Evolutionary conservation across 2,888 invertebrate species (phyloP).

Genomic region (Oxyscelio sp.): DNA sequence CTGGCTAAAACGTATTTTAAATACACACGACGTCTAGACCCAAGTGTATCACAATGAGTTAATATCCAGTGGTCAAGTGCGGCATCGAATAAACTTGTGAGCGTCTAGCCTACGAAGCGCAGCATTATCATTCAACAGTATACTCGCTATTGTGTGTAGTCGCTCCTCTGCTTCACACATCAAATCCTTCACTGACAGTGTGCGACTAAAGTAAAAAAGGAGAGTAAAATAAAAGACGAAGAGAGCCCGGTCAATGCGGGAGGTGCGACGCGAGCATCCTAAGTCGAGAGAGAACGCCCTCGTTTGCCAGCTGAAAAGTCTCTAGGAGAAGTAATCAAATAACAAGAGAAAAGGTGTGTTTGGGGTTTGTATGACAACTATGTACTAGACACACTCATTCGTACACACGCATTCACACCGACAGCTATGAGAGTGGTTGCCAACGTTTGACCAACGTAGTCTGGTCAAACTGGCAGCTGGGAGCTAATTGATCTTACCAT

Average conservation of each 20-base stretch:
- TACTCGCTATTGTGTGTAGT: conserved; percentile 65
- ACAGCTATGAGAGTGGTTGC: conserved; percentile 66
- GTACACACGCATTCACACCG: conserved; percentile 83
- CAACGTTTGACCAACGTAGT: no score
- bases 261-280: no score
- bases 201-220: no score
- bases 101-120: conserved; percentile 76
- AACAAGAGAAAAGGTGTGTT: no score
- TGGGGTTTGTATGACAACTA: conserved; percentile 76
- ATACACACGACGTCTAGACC: no score
- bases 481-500: conserved; percentile 92
- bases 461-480: conserved; percentile 85
- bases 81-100: conserved; percentile 71
- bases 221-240: conserved; percentile 47
- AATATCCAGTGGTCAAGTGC: conserved; percentile 71
- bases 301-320: conserved; percentile 81
- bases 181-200: conserved; percentile 15
- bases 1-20: no score
- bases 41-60: conserved; percentile 80
- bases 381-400: conserved; percentile 80
- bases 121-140: conserved; percentile 79
- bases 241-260: conserved; percentile 25
- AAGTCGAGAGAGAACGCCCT: conserved; percentile 6
- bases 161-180: conserved; percentile 31
- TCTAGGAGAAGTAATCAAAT: conserved; percentile 74